These are phyloP conservation scores for Benitochromis conjunctus DNA, from an alignment of 2,113 vertebrate species.

Conservation along the genomic window DNA sequence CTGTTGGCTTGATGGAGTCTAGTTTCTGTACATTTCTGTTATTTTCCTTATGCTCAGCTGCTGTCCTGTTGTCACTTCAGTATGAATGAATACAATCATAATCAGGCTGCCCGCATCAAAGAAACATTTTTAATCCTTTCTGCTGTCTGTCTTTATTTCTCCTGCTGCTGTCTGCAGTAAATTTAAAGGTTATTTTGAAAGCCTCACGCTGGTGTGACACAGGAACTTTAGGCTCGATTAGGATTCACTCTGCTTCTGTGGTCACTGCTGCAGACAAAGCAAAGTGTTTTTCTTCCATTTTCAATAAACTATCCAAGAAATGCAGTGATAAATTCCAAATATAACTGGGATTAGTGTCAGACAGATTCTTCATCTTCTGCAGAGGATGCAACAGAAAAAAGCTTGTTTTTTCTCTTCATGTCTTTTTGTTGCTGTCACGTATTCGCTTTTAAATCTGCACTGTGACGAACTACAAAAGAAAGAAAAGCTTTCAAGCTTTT, in stretches of 20 bases:
- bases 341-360: constrained; percentile 5
- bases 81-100: not conserved
- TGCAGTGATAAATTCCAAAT: constrained; percentile 6
- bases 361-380: not conserved
- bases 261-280: not conserved
- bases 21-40: not conserved
- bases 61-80: not conserved
- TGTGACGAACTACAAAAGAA: constrained; percentile 11
- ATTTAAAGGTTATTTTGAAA: not conserved
- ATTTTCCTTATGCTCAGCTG: not conserved
- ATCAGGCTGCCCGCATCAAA: not conserved
- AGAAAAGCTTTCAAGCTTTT: constrained; percentile 30
- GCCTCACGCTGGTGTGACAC: not conserved
- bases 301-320: not conserved
- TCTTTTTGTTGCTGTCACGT: not conserved
- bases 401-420: not conserved
- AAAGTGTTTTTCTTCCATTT: not conserved
- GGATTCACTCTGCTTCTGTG: not conserved
- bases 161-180: not conserved
- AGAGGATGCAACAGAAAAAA: not conserved
- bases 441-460: not conserved
- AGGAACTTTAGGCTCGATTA: not conserved
- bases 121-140: not conserved
- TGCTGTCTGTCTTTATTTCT: not conserved
- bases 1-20: not conserved